Evolutionary conservation across 2,888 invertebrate genomes (phyloP), one percentile per base, ranked within the genome.

Genomic region (Chelonus formosanus): DNA sequence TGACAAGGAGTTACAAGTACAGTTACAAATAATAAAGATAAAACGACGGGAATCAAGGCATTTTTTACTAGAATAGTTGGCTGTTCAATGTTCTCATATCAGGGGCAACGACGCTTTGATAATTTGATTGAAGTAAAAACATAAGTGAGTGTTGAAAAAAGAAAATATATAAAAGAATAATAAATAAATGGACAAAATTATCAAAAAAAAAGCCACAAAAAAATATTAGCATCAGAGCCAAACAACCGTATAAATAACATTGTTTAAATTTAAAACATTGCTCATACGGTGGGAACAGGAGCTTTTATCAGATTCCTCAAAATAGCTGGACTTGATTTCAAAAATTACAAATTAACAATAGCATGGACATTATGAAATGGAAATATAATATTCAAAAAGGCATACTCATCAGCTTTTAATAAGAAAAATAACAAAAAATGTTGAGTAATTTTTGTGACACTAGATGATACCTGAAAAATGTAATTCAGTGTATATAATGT

Each of bases 191-290:
- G 40, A 61, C 56, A 55, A 35, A 50, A 54, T 55, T 10, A 40
- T 5, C 6, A 40, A 2, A 40, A 5, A 56, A 67, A 62, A 40
- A 48, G 34, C 45, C 48, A 35, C 36, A 59, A 52, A 63, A 45
- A 60, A 32, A 47, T 20, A 58, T n/a, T 58, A 68, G 64, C 50
- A 60, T 71, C 67, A 67, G 67, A 68, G 68, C 70, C 63, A 68
- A 68, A 70, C n/a, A 48, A 47, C 20, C 5, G 20, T 47, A 52
- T 20, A 20, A 52, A 52, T 52, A 67, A 48, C 43, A 44, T 44
- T 52, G 45, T 6, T 43, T 20, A 50, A 32, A 31, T 44, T 50
- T 45, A 44, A 20, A 40, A 20, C 35, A 50, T 5, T 63, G 54
- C 36, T 6, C 7, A 56, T 52, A 36, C 8, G 3, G 6, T 48